phyloP scores from a whole-genome alignment of 2,888 invertebrate genomes.

The Dugesia japonica region DNA sequence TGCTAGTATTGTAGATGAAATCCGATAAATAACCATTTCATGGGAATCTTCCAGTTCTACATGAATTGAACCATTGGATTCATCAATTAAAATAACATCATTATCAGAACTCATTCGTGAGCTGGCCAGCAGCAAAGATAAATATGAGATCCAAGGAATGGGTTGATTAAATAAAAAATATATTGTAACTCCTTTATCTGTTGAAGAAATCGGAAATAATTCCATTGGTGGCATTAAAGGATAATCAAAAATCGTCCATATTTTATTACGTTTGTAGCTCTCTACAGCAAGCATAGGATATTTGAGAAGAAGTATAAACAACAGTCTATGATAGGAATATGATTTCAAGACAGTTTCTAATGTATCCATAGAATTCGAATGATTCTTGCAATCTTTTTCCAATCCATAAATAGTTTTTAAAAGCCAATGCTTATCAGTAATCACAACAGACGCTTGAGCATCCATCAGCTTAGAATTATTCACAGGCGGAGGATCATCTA shows the following conservation, averaged over 20 bases:
- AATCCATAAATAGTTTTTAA: not conserved
- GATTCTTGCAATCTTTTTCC: not conserved
- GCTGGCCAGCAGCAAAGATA: slow-evolving; percentile 6
- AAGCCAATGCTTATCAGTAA: not conserved
- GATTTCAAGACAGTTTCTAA: slow-evolving; percentile 4
- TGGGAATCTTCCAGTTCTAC: not conserved
- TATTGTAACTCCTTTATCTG: not conserved
- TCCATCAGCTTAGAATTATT: not conserved
- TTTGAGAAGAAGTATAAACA: not conserved
- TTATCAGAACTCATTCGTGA: not conserved
- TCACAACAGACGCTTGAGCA: not conserved
- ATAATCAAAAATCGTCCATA: slow-evolving; percentile 2
- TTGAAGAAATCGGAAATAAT: not conserved
- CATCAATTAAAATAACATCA: not conserved
- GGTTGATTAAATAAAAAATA: slow-evolving; percentile 14
- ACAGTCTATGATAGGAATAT: not conserved
- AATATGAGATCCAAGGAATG: not conserved
- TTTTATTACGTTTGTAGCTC: not conserved
- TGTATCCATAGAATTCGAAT: not conserved
- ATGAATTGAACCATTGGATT: not conserved
- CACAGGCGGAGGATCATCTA: not conserved
- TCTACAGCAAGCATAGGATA: not conserved
- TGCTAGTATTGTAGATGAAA: not conserved
- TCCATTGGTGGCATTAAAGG: not conserved
- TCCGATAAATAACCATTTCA: not conserved